These are phyloP conservation scores for Plotosus lineatus DNA, from an alignment of 2,113 vertebrate species.

Conservation along the genomic window DNA sequence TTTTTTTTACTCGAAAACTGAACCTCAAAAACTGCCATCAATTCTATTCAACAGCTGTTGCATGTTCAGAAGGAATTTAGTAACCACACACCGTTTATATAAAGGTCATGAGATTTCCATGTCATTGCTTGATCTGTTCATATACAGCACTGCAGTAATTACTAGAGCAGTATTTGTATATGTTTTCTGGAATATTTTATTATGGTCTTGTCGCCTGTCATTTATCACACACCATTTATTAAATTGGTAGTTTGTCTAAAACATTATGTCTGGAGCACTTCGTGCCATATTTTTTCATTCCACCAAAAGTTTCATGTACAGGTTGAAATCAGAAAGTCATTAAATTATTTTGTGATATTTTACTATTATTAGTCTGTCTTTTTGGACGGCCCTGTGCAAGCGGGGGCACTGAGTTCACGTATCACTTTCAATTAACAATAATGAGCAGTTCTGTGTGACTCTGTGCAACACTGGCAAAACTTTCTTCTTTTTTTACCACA, in stretches of 20 bases:
- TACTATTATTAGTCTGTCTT: neutral
- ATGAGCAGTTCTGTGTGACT: slow-evolving; percentile 27
- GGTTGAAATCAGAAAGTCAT: neutral
- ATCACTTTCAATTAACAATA: slow-evolving; percentile 48
- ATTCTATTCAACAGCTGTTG: neutral
- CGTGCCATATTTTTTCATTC: neutral
- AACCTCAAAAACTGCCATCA: neutral
- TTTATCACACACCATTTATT: neutral
- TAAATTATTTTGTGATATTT: too few species aligned
- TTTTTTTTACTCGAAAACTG: neutral
- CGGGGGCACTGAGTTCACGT: slow-evolving; percentile 16
- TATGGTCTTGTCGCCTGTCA: neutral
- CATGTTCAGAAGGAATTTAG: neutral
- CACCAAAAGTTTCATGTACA: neutral
- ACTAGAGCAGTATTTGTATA: neutral
- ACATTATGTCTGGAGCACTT: neutral
- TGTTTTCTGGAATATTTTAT: neutral
- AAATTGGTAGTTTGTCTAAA: neutral
- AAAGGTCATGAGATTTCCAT: neutral
- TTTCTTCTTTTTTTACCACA: neutral
- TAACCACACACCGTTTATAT: neutral
- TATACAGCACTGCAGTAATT: neutral
- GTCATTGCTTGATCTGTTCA: neutral
- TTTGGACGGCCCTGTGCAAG: neutral
- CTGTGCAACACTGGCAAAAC: neutral